A percentile compares a stretch with the other conserved stretches of the same genome.
Evolutionary conservation across 1,140 invertebrate species (phyloP).

Genomic region (Apis florea): DNA sequence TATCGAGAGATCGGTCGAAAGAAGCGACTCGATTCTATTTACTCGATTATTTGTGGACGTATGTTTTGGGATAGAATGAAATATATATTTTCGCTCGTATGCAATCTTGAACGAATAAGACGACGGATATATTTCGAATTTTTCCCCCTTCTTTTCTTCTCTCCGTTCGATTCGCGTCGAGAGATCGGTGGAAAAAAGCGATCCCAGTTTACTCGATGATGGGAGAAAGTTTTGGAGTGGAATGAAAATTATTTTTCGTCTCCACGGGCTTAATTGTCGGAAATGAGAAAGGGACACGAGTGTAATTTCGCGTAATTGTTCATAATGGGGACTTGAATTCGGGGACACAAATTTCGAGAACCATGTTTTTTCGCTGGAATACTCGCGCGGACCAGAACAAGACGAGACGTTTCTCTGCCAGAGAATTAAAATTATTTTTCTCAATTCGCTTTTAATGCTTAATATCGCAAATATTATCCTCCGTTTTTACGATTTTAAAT

Average conservation of each 20-base stretch:
- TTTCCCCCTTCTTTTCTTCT: not conserved
- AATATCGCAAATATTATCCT: too few species aligned
- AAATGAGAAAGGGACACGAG: not conserved
- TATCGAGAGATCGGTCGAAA: too few species aligned
- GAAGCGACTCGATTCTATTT: not conserved
- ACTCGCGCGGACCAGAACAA: not conserved
- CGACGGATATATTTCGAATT: too few species aligned
- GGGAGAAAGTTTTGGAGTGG: not conserved
- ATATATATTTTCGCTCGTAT: too few species aligned
- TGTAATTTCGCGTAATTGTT: conserved; percentile 19
- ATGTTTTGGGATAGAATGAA: too few species aligned
- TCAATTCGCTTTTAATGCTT: not conserved
- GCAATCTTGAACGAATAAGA: too few species aligned
- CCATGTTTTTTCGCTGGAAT: not conserved
- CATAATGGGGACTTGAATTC: not conserved
- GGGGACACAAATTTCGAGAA: not conserved
- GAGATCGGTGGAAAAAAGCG: not conserved
- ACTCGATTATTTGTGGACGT: too few species aligned
- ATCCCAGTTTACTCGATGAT: too few species aligned
- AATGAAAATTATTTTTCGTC: conserved; percentile 4
- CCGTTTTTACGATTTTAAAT: too few species aligned
- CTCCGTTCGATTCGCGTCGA: too few species aligned
- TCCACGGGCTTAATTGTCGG: not conserved
- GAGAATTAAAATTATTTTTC: not conserved
- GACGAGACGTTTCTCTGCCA: not conserved